Base-by-base conservation (phyloP, 2,113 vertebrate species). In the Mesembrinibis cayennensis region DNA sequence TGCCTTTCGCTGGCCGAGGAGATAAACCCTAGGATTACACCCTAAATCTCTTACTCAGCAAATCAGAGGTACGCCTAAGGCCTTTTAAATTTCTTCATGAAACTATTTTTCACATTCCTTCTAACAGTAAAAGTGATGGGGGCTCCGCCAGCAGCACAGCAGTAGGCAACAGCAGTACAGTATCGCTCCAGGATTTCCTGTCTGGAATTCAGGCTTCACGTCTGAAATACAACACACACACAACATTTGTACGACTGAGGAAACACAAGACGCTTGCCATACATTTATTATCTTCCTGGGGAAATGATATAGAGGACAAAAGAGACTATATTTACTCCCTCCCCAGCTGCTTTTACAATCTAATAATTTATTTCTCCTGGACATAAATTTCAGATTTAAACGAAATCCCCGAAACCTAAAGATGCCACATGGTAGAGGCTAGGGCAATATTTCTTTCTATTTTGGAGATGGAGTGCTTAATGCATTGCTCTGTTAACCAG, bases 331-430 rank as follows among this genome's bases (percentile, higher is more conserved):
- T 92, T 97, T 96, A 95, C 81, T 93, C 91, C 92, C 90, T 93
- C 82, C 76, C 97, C 89, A 95, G 90, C 90, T 95, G 91, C 89
- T 95, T 87, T 90, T 89, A 94, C 89, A 91, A 95, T 94, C 71
- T 90, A 93, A 97, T 95, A 90, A 94, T 96, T 97, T 95, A 95
- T 95, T 95, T 96, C 90, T 96, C 59, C 77, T 71, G 65, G 78
- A 96, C 82, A 92, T 96, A 97, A 96, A 97, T 97, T 95, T 95
- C 81, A 95, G 92, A 91, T 93, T 94, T 96, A 97, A 96, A 97
- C 84, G 63, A 96, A 97, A 97, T 95, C 95, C 89, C 93, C 6
- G 25, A 96, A 96, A 95, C 89, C 82, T 96, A 93, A 97, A 95
- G 93, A 97, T 94, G 94, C 89, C 80, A 88, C 91, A 66, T 82